Base-by-base conservation (phyloP, 2,113 vertebrate genomes). In the Carettochelys insculpta region DNA sequence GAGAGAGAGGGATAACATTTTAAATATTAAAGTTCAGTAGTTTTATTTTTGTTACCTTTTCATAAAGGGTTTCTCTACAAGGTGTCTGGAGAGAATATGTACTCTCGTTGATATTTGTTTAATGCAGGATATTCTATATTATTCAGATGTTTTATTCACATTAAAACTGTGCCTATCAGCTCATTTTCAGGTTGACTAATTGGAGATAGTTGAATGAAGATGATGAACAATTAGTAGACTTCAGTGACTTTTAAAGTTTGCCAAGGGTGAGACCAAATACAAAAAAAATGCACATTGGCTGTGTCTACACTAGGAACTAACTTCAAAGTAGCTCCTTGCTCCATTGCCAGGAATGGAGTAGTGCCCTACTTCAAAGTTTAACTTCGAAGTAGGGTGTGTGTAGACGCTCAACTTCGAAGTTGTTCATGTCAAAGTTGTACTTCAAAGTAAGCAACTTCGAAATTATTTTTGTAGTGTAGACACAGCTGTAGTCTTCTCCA, bases 61-160 rank as follows among this genome's bases (percentile, higher is more conserved):
- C 90, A 86, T 91, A 91, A 95, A 97, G 94, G 58, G 89, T 96
- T 97, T 92, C 92, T 96, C 88, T 75, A 87, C 95, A 97, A 96
- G 89, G 90, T 97, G 96, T 96, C 95, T 53, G 41, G 43, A 87
- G 82, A 81, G 85, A 95, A 97, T 96, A 89, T 53, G 90, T 0
- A 1, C 77, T 93, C 92, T 97, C 96, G 97, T 98, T 97, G 97
- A 97, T 96, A 88, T 97, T 97, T 97, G 91, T 93, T 97, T 97
- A 97, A 96, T 94, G 51, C 77, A 86, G 88, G 95, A 97, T 97
- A 95, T 95, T 88, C 92, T 89, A 51, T 95, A 94, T 96, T 97
- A 94, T 96, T 94, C 90, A 92, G 94, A 91, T 95, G 92, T 95
- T 97, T 97, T 96, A 96, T 90, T 96, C 96, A 83, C 90, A 92